Evolutionary conservation across 1,140 invertebrate genomes (phyloP).

Genomic region (Brachionus calyciflorus): DNA sequence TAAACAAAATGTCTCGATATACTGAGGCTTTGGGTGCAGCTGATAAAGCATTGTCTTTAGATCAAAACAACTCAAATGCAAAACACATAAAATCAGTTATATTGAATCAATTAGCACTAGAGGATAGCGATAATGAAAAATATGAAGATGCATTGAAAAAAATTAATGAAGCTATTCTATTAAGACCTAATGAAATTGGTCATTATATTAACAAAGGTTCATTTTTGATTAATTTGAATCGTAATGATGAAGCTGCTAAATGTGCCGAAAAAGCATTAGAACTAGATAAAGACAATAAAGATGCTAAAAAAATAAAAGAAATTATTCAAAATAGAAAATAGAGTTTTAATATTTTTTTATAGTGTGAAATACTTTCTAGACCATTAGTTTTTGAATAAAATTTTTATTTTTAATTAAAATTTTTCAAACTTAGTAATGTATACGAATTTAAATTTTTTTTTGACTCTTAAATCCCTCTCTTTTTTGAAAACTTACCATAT

Average conservation of each 20-base stretch:
- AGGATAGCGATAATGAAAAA: neutral
- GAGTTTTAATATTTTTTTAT: no score
- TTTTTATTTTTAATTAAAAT: no score
- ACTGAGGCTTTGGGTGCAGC: neutral
- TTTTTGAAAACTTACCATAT: no score
- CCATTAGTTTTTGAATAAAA: no score
- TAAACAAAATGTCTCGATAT: neutral
- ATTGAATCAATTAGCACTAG: neutral
- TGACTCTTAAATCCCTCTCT: no score
- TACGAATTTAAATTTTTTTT: no score
- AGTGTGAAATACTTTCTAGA: no score
- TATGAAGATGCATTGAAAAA: neutral
- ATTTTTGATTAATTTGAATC: neutral
- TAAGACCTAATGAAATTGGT: slow-evolving; percentile 10
- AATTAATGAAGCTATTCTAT: neutral
- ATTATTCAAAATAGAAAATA: slow-evolving; percentile 1
- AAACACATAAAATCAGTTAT: neutral
- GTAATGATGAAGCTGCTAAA: neutral
- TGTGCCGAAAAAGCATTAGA: neutral
- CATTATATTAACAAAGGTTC: slow-evolving; percentile 29
- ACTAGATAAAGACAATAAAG: slow-evolving; percentile 17
- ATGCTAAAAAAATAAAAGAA: slow-evolving; percentile 12
- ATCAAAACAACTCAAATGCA: neutral
- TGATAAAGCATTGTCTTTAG: neutral
- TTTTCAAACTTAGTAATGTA: no score